These are phyloP conservation scores for Ormyrus labotus DNA, from an alignment of 2,888 invertebrate genomes.

Conservation along the genomic window DNA sequence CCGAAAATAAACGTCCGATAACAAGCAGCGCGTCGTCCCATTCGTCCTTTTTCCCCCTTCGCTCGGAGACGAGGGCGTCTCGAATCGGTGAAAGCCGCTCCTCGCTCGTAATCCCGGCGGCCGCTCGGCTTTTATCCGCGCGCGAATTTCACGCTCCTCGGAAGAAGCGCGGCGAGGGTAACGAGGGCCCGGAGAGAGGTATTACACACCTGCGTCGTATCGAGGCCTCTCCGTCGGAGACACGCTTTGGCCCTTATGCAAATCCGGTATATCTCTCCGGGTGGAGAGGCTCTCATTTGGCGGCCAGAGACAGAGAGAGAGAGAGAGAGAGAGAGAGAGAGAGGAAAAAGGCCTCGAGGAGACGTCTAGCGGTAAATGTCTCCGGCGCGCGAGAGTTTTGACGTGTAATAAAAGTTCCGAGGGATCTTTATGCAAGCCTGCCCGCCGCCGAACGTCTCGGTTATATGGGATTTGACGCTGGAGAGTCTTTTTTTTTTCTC, in stretches of 20 bases:
- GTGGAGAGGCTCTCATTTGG: conserved; percentile 13
- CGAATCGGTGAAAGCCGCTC: background rate
- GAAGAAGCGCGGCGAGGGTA: background rate
- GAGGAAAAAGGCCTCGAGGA: background rate
- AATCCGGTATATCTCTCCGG: background rate
- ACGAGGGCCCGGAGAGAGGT: conserved; percentile 20
- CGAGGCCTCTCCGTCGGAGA: conserved; percentile 33
- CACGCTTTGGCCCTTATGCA: conserved; percentile 43
- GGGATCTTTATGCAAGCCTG: conserved; percentile 5
- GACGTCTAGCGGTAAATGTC: conserved; percentile 45
- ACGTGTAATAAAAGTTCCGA: conserved; percentile 44
- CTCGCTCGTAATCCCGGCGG: background rate
- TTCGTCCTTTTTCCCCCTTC: too few relatives aligned
- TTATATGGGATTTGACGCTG: background rate
- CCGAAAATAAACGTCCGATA: too few relatives aligned
- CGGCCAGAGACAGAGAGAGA: too few relatives aligned
- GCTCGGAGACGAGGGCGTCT: too few relatives aligned
- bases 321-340: too few relatives aligned
- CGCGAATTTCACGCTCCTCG: conserved; percentile 48
- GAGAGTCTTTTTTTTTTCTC: background rate
- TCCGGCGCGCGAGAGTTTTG: conserved; percentile 15
- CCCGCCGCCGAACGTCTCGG: background rate
- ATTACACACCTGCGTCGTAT: conserved; percentile 29
- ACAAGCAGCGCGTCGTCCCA: too few relatives aligned
- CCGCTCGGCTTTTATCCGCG: too few relatives aligned